Conservation (phyloP, 2,797 vertebrate genomes). For the Lutjanus argentimaculatus region DNA sequence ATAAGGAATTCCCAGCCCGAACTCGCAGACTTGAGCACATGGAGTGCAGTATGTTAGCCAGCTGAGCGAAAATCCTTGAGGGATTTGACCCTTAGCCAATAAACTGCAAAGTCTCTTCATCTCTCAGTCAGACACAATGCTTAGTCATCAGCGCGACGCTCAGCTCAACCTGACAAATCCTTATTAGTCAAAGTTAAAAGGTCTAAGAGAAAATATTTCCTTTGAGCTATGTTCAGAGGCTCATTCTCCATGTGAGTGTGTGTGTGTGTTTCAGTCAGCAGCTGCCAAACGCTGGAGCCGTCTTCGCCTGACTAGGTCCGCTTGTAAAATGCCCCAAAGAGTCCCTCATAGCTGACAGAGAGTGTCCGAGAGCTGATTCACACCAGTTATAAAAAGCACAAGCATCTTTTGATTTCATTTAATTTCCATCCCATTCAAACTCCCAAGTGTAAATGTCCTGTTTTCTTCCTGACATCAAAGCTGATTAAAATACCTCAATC, state of each 20-base stretch:
- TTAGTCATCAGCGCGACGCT: conserved; percentile 67
- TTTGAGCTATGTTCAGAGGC: conserved; percentile 45
- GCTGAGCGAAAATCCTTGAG: conserved; percentile 68
- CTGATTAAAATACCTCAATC: conserved; percentile 59
- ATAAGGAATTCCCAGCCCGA: conserved; percentile 54
- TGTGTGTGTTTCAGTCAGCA: conserved; percentile 40
- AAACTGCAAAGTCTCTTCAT: conserved; percentile 60
- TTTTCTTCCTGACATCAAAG: conserved; percentile 59
- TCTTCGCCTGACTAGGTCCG: conserved; percentile 23
- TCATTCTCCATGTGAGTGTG: conserved; percentile 17
- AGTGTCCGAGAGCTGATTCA: conserved; percentile 37
- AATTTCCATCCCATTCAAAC: conserved; percentile 45
- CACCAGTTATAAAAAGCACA: conserved; percentile 34
- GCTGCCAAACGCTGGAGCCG: conserved; percentile 25
- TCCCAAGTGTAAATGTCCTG: conserved; percentile 43
- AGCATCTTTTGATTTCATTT: conserved; percentile 42
- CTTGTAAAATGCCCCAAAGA: conserved; percentile 9
- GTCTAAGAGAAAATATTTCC: conserved; percentile 56
- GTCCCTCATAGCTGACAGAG: conserved; percentile 11
- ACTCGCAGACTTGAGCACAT: conserved; percentile 57
- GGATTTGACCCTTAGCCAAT: conserved; percentile 75
- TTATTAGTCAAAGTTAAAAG: conserved; percentile 63
- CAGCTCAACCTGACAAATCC: conserved; percentile 68
- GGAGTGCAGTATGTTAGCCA: conserved; percentile 70
- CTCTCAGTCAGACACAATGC: conserved; percentile 64